Percentiles rank a stretch among this genome's conserved stretches.
Conservation (phyloP, 2,797 vertebrate genomes). For the Myripristis murdjan region DNA sequence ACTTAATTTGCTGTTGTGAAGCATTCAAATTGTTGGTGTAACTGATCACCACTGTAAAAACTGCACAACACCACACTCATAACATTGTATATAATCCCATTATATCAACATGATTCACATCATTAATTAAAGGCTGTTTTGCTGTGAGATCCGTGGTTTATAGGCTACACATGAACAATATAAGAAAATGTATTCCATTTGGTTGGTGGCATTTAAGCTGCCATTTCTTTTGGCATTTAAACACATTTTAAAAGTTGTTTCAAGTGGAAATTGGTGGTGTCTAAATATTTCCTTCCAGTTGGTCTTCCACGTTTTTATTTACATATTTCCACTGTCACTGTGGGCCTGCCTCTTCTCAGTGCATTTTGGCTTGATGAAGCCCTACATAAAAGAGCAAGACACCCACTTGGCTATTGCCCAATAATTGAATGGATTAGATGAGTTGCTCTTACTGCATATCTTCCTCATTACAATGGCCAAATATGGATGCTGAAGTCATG, state of each 20-base stretch:
- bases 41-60: too few species aligned
- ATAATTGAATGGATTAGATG: conserved; percentile 27
- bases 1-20: too few species aligned
- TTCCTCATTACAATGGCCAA: conserved; percentile 56
- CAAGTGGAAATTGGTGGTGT: conserved; percentile 2
- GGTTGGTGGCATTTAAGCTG: conserved; percentile 3
- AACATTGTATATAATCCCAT: too few species aligned
- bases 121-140: too few species aligned
- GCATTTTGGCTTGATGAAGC: conserved; percentile 22
- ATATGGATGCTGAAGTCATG: conserved; percentile 47
- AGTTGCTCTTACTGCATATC: conserved; percentile 48
- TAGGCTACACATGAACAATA: too few species aligned
- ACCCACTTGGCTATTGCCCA: conserved; percentile 22
- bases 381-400: conserved; percentile 44
- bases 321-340: conserved; percentile 26
- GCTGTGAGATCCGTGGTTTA: too few species aligned
- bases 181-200: too few species aligned
- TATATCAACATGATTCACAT: too few species aligned
- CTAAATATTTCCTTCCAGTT: conserved; percentile 15
- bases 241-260: background rate
- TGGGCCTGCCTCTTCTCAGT: conserved; percentile 17
- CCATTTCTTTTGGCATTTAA: background rate
- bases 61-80: too few species aligned
- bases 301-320: conserved; percentile 16
- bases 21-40: too few species aligned